Base-by-base conservation (phyloP, 2,888 invertebrate species). In the Sthenelais limicola region DNA sequence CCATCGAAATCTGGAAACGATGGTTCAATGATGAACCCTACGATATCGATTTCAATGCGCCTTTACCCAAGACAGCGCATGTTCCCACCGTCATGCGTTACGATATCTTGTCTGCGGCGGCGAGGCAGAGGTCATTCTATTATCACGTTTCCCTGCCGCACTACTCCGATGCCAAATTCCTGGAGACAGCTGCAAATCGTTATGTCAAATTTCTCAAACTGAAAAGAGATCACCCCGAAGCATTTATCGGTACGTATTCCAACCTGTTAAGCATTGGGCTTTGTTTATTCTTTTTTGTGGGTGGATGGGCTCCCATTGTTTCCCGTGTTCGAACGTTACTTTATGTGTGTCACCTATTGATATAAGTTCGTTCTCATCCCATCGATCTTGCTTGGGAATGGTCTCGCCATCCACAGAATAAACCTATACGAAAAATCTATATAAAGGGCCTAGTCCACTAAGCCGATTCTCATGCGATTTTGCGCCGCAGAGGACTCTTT, bases 61-160 rank as follows among this genome's bases (percentile, higher is more conserved):
- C 30, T 1, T 51, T 54, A 3, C 52, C 24, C 30, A 30, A 3
- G 32, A n/a, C 56, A 21, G 32, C 32, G 3, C n/a, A n/a, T n/a
- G n/a, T n/a, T n/a, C 21, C 12, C 52, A n/a, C n/a, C n/a, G n/a
- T n/a, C n/a, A 3, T 24, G 89, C 2, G 35, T 18, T 71, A 89
- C 76, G 84, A 89, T 76, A 80, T 89, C 30, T 81, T 82, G 32
- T 82, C 79, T 28, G 88, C 89, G 18, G 86, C 87, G 4, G 80
- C 82, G 52, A 79, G 89, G 51, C 89, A 89, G 78, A 80, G 84
- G 71, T 86, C 85, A 30, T 89, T 89, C 81, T 88, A 86, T 75
- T 89, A 89, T 79, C 85, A 89, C 82, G 87, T 89, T 15, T 88
- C 88, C 24, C 81, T 89, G 56, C 88, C 89, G 4, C 89, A 89